Percentiles rank a stretch among this genome's conserved stretches.
Evolutionary conservation across 2,888 invertebrate species (phyloP).

Genomic region (Psylliodes chrysocephalus): DNA sequence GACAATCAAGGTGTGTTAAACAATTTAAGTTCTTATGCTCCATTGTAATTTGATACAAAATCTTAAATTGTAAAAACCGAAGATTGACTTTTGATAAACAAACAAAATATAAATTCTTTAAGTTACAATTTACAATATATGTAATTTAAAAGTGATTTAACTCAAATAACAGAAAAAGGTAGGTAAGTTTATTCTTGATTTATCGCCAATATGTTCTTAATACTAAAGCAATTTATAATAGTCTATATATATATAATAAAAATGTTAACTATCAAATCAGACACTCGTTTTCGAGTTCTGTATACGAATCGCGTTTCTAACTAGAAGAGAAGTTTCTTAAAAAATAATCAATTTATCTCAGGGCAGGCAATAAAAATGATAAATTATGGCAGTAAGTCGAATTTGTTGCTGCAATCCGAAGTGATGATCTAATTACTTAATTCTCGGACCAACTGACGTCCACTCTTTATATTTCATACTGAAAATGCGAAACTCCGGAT

Average conservation of each 20-base stretch:
- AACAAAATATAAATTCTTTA: too few relatives aligned
- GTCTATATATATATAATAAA: too few relatives aligned
- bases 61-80: too few relatives aligned
- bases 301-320: not conserved
- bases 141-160: too few relatives aligned
- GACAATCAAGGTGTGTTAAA: too few relatives aligned
- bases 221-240: not conserved
- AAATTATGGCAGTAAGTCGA: constrained; percentile 15
- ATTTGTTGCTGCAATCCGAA: constrained; percentile 18
- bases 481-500: not conserved
- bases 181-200: not conserved
- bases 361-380: constrained; percentile 20
- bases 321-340: not conserved
- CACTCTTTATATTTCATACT: constrained; percentile 1
- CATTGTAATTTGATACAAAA: too few relatives aligned
- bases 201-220: not conserved
- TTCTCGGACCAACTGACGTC: constrained; percentile 6
- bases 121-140: too few relatives aligned
- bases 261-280: not conserved
- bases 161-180: too few relatives aligned
- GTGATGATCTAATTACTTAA: constrained; percentile 19
- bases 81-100: too few relatives aligned
- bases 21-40: too few relatives aligned
- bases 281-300: not conserved
- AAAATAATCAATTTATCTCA: constrained; percentile 28